Percentiles rank a stretch among this genome's conserved stretches.
These are phyloP conservation scores for Ptychodera flava DNA, from an alignment of 35 echinoderm and acorn worm genomes.

Conservation along the genomic window DNA sequence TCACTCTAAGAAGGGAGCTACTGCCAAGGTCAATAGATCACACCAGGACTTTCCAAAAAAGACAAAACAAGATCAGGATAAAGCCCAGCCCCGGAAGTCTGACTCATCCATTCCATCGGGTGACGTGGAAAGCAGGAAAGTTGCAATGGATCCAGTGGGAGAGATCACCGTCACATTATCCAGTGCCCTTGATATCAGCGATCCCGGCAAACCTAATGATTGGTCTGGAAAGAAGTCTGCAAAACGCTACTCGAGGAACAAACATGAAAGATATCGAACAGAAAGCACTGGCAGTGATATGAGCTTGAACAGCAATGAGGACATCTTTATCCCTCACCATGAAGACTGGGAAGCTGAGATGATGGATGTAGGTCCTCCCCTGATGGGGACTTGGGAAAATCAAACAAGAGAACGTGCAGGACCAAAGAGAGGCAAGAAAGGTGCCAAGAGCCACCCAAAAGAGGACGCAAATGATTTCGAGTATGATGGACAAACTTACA, in stretches of 20 bases:
- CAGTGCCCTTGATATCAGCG: background rate
- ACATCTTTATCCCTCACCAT: background rate
- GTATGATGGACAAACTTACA: background rate
- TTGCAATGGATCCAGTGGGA: background rate
- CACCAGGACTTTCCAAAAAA: background rate
- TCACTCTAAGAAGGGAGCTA: background rate
- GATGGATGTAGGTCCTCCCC: background rate
- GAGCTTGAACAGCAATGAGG: background rate
- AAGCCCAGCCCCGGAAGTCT: background rate
- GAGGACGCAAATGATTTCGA: background rate
- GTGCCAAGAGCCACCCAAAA: background rate
- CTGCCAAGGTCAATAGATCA: background rate
- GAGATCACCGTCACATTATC: background rate
- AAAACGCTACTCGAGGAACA: background rate
- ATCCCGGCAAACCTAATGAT: background rate
- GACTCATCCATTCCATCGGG: background rate
- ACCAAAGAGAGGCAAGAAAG: background rate
- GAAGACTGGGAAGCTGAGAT: background rate
- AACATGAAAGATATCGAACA: background rate
- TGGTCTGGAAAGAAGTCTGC: background rate
- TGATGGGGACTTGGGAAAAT: too few species aligned
- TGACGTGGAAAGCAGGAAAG: background rate
- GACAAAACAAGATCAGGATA: background rate
- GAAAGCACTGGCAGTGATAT: background rate
- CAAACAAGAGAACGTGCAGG: background rate